Evolutionary conservation across 2,797 vertebrate species (phyloP).

Genomic region (Neostethus bicornis): DNA sequence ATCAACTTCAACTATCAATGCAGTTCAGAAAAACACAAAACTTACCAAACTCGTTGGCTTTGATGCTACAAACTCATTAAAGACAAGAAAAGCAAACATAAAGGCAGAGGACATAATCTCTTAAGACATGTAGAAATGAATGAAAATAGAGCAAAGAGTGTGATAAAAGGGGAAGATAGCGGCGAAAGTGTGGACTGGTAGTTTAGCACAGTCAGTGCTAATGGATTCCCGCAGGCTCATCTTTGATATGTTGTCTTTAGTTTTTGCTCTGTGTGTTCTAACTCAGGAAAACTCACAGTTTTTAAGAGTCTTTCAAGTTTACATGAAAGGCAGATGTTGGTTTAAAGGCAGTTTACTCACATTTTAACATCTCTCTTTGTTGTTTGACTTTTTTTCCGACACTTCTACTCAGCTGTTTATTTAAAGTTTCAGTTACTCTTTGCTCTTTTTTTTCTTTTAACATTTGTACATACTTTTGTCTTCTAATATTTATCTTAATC

Average conservation of each 20-base stretch:
- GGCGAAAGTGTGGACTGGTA: slow-evolving; percentile 17
- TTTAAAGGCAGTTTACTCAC: slow-evolving; percentile 38
- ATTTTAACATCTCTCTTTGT: slow-evolving; percentile 27
- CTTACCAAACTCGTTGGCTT: background rate
- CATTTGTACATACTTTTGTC: no score
- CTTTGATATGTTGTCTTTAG: slow-evolving; percentile 53
- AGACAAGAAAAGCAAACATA: background rate
- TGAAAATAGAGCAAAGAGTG: slow-evolving; percentile 13
- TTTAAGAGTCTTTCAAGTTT: slow-evolving; percentile 55
- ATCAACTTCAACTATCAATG: background rate
- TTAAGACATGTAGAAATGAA: slow-evolving; percentile 8
- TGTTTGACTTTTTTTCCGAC: slow-evolving; percentile 3
- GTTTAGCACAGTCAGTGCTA: slow-evolving; percentile 23
- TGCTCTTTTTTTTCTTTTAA: background rate
- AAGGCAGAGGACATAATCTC: slow-evolving; percentile 5
- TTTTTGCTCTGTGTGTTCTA: slow-evolving; percentile 20
- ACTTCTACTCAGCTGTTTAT: background rate
- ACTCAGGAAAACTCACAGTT: slow-evolving; percentile 30
- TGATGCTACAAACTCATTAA: background rate
- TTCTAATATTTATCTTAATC: no score
- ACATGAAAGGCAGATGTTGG: slow-evolving; percentile 59
- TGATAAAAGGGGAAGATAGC: slow-evolving; percentile 23
- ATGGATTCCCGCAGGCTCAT: slow-evolving; percentile 56
- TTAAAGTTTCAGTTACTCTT: background rate
- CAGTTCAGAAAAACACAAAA: background rate